phyloP scores from a whole-genome alignment of 2,888 invertebrate species.

The Sarcophaga caerulescens region DNA sequence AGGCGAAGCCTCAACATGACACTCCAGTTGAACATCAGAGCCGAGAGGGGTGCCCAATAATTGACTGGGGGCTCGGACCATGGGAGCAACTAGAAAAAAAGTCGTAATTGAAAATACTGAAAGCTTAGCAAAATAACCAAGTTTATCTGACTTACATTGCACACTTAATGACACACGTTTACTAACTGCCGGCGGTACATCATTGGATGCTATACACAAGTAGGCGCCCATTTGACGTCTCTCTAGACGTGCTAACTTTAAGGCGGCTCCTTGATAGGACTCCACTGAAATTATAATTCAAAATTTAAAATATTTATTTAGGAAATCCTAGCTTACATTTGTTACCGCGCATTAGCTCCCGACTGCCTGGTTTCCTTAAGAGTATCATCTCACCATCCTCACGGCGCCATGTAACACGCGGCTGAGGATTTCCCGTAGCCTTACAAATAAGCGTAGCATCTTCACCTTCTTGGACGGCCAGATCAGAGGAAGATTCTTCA shows the following conservation, averaged over 20 bases:
- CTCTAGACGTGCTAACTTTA: constrained; percentile 90
- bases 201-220: constrained; percentile 95
- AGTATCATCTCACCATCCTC: constrained; percentile 87
- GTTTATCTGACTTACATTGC: constrained; percentile 90
- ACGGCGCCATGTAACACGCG: constrained; percentile 90
- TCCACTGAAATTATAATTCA: constrained; percentile 83
- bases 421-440: constrained; percentile 90
- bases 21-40: constrained; percentile 92
- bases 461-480: constrained; percentile 90
- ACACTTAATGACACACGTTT: constrained; percentile 93
- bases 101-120: neutral
- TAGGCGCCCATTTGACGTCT: constrained; percentile 95
- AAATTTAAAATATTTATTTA: constrained; percentile 25
- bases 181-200: constrained; percentile 95
- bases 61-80: constrained; percentile 94
- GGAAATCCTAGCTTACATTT: neutral
- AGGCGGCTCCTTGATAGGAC: constrained; percentile 88
- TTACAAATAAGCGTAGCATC: constrained; percentile 89
- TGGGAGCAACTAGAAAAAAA: constrained; percentile 87
- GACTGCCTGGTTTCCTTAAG: constrained; percentile 82
- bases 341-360: constrained; percentile 81
- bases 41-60: constrained; percentile 92
- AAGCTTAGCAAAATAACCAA: neutral
- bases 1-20: constrained; percentile 94
- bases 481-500: constrained; percentile 88